Evolutionary conservation across 2,113 vertebrate species (phyloP), one percentile per base, ranked within the genome.

Genomic region (Equus quagga): DNA sequence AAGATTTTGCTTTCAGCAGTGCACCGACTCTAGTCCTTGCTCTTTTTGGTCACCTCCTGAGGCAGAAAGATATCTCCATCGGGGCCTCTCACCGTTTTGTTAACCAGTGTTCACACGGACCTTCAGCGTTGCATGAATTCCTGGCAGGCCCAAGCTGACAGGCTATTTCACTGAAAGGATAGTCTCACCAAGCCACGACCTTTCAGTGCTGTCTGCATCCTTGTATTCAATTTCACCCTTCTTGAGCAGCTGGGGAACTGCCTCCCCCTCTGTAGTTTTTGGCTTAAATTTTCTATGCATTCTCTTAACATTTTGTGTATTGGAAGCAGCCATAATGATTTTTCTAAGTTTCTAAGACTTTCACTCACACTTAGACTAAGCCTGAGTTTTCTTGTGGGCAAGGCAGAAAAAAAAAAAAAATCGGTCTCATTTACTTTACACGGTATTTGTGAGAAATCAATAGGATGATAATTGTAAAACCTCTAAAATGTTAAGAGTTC

Each of bases 341-440:
- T 93, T 91, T 91, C 56, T 69, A 65, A 26, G 19, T 54, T 76
- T 94, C 56, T 41, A 44, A 84, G 67, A 31, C 31, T 54, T 89
- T 90, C 33, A 81, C 6, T 33, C 94, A 92, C 3, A 6, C 12
- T 67, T 64, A 56, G 86, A 54, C 28, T 19, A 23, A 94, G 89
- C 17, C 28, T 83, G 33, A 28, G 31, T 24, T 92, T 96, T 83
- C 44, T 70, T 62, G 33, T 49, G 6, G 54, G 23, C 6, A 49
- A 72, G 17, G 17, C 18, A 3, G 26, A 49, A 28, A 46, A 58
- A 70, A 44, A 4, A 84, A 4, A 58, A 93, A 84, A 89, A 23
- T 49, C 14, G 13, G 44, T 54, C 33, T 18, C 60, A 44, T 64
- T 83, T 28, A n/a, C 8, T 69, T 90, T 76, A 33, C 0, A 6